phyloP scores from a whole-genome alignment of 2,113 vertebrate genomes.

The Alligator sinensis region DNA sequence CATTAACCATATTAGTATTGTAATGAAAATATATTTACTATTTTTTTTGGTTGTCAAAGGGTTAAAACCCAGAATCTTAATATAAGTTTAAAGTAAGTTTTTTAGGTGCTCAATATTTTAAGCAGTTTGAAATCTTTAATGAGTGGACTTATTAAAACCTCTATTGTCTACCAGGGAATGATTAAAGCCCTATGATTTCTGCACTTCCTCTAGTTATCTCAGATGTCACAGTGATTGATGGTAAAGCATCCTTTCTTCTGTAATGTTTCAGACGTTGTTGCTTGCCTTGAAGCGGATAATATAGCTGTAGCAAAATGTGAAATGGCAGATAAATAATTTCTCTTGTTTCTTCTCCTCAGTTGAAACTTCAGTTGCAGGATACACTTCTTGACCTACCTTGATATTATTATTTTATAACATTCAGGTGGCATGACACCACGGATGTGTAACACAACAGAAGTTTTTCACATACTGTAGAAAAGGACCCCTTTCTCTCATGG shows the following conservation, averaged over 20 bases:
- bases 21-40: background rate
- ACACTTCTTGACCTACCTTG: conserved; percentile 3
- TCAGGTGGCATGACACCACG: background rate
- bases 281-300: conserved; percentile 48
- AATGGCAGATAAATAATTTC: conserved; percentile 60
- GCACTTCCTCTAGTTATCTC: conserved; percentile 56
- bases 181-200: conserved; percentile 57
- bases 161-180: conserved; percentile 14
- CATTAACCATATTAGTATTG: background rate
- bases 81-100: background rate
- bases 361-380: background rate
- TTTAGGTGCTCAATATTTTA: conserved; percentile 8
- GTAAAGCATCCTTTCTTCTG: conserved; percentile 44
- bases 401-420: background rate
- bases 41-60: background rate
- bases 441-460: background rate
- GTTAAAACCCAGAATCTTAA: background rate
- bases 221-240: conserved; percentile 63
- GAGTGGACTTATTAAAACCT: conserved; percentile 22
- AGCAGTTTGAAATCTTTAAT: conserved; percentile 1
- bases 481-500: background rate
- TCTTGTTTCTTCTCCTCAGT: conserved; percentile 25
- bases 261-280: conserved; percentile 23
- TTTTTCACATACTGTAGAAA: background rate
- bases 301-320: conserved; percentile 48